Conservation (phyloP, 2,113 vertebrate genomes). For the Campylorhamphus procurvoides region DNA sequence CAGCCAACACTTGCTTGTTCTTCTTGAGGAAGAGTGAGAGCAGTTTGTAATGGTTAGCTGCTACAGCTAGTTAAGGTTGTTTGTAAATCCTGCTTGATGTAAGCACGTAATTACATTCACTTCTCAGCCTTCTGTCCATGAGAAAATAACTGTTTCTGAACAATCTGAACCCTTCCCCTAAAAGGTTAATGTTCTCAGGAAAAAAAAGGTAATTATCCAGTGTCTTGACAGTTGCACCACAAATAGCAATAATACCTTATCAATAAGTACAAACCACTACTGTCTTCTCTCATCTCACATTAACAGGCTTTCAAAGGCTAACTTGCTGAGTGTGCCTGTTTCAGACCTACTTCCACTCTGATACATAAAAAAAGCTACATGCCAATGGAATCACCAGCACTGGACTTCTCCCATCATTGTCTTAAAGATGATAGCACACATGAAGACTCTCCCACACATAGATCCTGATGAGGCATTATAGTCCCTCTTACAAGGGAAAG, state of each 20-base stretch:
- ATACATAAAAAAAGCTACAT: background rate
- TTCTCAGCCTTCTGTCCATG: background rate
- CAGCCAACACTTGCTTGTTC: background rate
- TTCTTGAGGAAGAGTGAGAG: background rate
- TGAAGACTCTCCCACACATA: background rate
- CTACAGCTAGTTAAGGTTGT: background rate
- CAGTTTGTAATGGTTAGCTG: background rate
- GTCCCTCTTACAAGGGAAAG: background rate
- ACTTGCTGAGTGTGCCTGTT: background rate
- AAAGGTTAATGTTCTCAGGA: background rate
- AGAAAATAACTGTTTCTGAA: background rate
- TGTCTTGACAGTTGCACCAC: background rate
- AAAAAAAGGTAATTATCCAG: background rate
- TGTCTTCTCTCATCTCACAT: background rate
- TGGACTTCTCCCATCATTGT: background rate
- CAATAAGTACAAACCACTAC: background rate
- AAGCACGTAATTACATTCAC: background rate
- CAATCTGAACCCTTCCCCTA: background rate
- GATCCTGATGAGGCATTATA: background rate
- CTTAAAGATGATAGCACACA: background rate
- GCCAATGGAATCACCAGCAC: background rate
- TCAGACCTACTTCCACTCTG: background rate
- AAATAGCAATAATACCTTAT: background rate
- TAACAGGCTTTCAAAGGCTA: background rate
- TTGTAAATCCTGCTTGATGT: background rate